A percentile compares a stretch with the other conserved stretches of the same genome.
These are phyloP conservation scores for Aphelinus atriplicis DNA, from an alignment of 1,140 invertebrate genomes.

Conservation along the genomic window DNA sequence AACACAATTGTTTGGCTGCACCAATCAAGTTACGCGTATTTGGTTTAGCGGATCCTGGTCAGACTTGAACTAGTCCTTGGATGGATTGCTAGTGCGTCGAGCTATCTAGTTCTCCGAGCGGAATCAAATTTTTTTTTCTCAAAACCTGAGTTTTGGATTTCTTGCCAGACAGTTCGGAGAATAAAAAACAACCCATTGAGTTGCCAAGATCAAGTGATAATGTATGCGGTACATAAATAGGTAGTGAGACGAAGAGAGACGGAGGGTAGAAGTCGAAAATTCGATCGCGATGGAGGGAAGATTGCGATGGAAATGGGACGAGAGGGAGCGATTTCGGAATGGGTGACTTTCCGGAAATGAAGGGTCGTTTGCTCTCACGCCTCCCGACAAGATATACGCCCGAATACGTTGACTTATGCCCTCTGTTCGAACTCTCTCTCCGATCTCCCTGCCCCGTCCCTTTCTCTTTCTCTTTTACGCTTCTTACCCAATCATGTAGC, in stretches of 20 bases:
- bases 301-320: slow-evolving; percentile 35
- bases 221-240: background rate
- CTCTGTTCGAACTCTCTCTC: background rate
- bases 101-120: too few relatives aligned
- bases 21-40: too few relatives aligned
- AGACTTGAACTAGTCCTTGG: too few relatives aligned
- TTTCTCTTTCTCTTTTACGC: background rate
- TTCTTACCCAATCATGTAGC: too few relatives aligned
- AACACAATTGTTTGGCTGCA: too few relatives aligned
- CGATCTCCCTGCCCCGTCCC: background rate
- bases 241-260: slow-evolving; percentile 30
- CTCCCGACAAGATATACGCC: slow-evolving; percentile 18
- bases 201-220: slow-evolving; percentile 26
- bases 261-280: slow-evolving; percentile 3
- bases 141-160: too few relatives aligned
- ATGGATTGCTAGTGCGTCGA: too few relatives aligned
- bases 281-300: slow-evolving; percentile 22
- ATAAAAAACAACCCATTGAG: too few relatives aligned
- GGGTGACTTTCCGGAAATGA: slow-evolving; percentile 35
- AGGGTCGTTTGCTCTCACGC: slow-evolving; percentile 21
- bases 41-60: too few relatives aligned
- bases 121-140: too few relatives aligned
- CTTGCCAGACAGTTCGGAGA: too few relatives aligned
- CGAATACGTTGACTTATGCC: slow-evolving; percentile 32
- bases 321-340: slow-evolving; percentile 27